A percentile compares a stretch with the other conserved stretches of the same genome.
These are phyloP conservation scores for sheep (Ovis aries) DNA, from an alignment of 2,113 vertebrate species.

Conservation along the genomic window DNA sequence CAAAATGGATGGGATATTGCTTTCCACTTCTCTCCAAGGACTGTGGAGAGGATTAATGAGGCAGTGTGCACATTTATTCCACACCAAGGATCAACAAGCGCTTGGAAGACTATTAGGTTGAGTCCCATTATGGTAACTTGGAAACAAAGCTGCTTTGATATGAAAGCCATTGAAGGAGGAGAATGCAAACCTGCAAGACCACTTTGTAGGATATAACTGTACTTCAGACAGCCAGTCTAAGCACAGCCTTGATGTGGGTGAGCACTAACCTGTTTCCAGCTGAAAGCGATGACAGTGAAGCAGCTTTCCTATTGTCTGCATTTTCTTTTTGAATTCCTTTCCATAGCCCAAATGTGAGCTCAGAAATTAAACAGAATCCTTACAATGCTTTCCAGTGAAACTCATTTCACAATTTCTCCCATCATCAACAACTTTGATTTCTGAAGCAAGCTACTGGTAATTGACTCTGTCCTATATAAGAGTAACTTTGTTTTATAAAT, in stretches of 20 bases:
- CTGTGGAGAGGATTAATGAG: conserved; percentile 47
- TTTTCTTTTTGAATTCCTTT: neutral
- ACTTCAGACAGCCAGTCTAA: neutral
- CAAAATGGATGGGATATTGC: conserved; percentile 31
- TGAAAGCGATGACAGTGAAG: neutral
- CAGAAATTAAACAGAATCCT: neutral
- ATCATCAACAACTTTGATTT: neutral
- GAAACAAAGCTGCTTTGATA: conserved; percentile 54
- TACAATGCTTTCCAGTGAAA: neutral
- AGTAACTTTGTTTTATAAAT: neutral
- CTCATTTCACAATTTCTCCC: neutral
- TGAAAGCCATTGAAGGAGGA: conserved; percentile 23
- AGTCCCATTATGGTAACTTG: conserved; percentile 43
- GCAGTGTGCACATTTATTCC: conserved; percentile 62
- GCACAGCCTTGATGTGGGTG: neutral
- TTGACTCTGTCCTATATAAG: neutral
- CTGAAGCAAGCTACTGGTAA: neutral
- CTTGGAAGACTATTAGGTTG: conserved; percentile 26
- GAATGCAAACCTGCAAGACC: neutral
- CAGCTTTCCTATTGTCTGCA: neutral
- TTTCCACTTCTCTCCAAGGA: conserved; percentile 37
- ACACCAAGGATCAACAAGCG: conserved; percentile 56
- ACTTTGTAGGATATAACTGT: neutral
- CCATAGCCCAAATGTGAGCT: neutral
- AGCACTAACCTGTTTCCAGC: neutral